These are phyloP conservation scores for Pollenia angustigena DNA, from an alignment of 2,888 invertebrate species.

Conservation along the genomic window DNA sequence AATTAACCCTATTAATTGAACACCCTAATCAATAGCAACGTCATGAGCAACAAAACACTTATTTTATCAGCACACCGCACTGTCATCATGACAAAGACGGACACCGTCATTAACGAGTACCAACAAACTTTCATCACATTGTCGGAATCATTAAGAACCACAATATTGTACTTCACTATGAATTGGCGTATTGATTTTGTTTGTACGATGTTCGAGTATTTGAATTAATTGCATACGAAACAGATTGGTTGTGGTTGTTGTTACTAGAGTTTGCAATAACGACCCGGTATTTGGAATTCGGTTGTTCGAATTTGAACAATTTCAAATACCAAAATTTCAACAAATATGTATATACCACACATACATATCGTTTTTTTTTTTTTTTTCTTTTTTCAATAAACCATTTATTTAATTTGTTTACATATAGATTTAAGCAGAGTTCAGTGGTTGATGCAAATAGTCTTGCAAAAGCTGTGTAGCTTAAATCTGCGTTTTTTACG, in stretches of 20 bases:
- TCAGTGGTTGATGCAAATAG: too few species aligned
- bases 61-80: conserved; percentile 28
- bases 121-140: conserved; percentile 20
- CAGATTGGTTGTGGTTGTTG: conserved; percentile 1
- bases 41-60: conserved; percentile 29
- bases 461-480: too few species aligned
- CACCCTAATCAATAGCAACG: not conserved
- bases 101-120: conserved; percentile 28
- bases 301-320: too few species aligned
- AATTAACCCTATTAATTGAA: too few species aligned
- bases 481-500: too few species aligned
- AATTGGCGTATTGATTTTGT: not conserved
- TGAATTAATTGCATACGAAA: conserved; percentile 53
- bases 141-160: conserved; percentile 16
- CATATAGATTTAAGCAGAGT: too few species aligned
- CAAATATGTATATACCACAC: too few species aligned
- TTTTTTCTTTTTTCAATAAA: too few species aligned
- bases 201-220: conserved; percentile 11
- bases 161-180: conserved; percentile 12
- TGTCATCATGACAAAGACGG: conserved; percentile 4
- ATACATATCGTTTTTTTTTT: too few species aligned
- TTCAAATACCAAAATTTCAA: too few species aligned
- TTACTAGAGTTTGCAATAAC: not conserved
- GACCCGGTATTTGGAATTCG: too few species aligned
- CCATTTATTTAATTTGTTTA: too few species aligned